Evolutionary conservation across 2,113 vertebrate species (phyloP), one percentile per base, ranked within the genome.

Genomic region (Hiodon tergisus): DNA sequence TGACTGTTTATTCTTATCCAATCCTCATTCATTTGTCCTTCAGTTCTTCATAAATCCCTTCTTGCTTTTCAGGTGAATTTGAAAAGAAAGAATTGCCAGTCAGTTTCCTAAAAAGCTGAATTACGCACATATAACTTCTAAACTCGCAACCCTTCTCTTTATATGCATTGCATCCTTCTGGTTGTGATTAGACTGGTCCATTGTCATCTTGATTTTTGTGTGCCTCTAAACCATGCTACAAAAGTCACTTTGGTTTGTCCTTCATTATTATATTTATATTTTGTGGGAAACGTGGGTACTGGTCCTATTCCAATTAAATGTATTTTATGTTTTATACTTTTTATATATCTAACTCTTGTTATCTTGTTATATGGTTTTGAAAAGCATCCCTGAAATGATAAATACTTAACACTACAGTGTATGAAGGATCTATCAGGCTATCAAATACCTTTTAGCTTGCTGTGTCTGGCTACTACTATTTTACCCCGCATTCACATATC

Each of bases 1-100:
- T 31, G 31, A 31, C 31, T 0, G 31, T 31, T 31, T 31, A 31
- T 31, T 31, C 31, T 31, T 31, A 16, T 16, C n/a, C 60, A 5
- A 62, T n/a, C 13, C n/a, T 10, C n/a, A 46, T n/a, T 67, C 11
- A 11, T 51, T 5, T 67, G 66, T 2, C 68, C 16, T 55, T 53
- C 3, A 13, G 14, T 8, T 11, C 6, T 58, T 71, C 55, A 59
- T 58, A 59, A 59, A 59, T 58, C 31, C 14, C 6, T 3, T 59
- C 59, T 50, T n/a, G 17, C 31, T 59, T 59, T 47, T n/a, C 47
- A 47, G 69, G 55, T 71, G 55, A 71, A 16, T 71, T 10, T 57
- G 57, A 31, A 71, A 57, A 31, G 31, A 31, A 31, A 31, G 31
- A 31, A 69, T 17, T 67, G 65, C 51, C 58, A 11, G 7, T 59